These are phyloP conservation scores for Neodiprion pinetum DNA, from an alignment of 1,140 invertebrate species.

Conservation along the genomic window DNA sequence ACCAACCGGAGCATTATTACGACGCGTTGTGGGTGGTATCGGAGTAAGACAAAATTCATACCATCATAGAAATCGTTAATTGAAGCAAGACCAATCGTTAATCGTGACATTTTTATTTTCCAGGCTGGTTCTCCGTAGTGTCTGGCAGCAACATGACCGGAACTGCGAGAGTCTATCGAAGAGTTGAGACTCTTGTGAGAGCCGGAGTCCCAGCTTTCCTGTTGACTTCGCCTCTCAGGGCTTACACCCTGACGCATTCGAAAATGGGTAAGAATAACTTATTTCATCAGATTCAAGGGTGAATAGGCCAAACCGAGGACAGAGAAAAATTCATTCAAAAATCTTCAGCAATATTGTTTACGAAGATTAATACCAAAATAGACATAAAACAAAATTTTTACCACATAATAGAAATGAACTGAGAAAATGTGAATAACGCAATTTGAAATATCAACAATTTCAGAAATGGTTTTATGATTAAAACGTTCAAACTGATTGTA, in stretches of 20 bases:
- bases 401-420: no score
- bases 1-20: background rate
- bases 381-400: no score
- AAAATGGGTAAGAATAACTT: conserved; percentile 56
- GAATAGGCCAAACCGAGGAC: no score
- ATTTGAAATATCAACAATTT: no score
- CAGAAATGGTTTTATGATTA: no score
- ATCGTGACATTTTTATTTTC: conserved; percentile 27
- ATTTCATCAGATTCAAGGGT: background rate
- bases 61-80: background rate
- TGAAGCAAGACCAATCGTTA: background rate
- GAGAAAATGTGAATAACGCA: no score
- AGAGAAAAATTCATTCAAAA: no score
- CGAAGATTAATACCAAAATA: no score
- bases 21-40: background rate
- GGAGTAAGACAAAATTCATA: no score
- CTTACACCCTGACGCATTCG: conserved; percentile 58
- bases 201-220: conserved; percentile 58
- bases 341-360: no score
- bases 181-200: conserved; percentile 57
- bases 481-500: no score
- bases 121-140: conserved; percentile 65
- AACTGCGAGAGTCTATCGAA: conserved; percentile 55
- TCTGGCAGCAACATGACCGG: conserved; percentile 55
- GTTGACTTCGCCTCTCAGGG: conserved; percentile 55